These are phyloP conservation scores for Cryptotis parvus DNA, from an alignment of 2,113 vertebrate genomes.

Conservation along the genomic window DNA sequence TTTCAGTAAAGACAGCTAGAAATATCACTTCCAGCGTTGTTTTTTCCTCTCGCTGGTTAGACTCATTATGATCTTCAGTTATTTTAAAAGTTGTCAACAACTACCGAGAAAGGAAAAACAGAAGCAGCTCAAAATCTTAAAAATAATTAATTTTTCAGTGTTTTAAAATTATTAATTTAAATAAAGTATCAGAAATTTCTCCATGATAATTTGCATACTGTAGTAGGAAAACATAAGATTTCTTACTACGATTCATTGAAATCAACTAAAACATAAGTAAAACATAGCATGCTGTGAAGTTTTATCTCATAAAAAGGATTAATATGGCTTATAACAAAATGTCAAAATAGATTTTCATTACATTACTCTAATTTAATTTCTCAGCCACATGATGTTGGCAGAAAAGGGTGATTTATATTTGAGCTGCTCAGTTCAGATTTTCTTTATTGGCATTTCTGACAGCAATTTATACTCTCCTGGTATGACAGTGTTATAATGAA, in stretches of 20 bases:
- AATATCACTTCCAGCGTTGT: constrained; percentile 16
- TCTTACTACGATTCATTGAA: constrained; percentile 60
- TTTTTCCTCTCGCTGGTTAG: not conserved
- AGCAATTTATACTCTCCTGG: not conserved
- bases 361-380: constrained; percentile 73
- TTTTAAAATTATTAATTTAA: not conserved
- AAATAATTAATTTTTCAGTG: not conserved
- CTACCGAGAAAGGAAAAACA: not conserved
- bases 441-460: constrained; percentile 33
- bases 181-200: constrained; percentile 51
- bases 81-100: not conserved
- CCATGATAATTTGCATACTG: constrained; percentile 31
- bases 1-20: constrained; percentile 1
- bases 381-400: constrained; percentile 41
- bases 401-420: constrained; percentile 62
- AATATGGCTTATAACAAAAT: constrained; percentile 75
- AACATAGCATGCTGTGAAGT: constrained; percentile 65
- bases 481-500: constrained; percentile 14
- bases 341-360: constrained; percentile 75
- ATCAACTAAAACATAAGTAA: constrained; percentile 61
- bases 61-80: constrained; percentile 38
- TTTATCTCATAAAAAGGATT: constrained; percentile 77
- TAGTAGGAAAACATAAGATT: constrained; percentile 26
- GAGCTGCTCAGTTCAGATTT: constrained; percentile 38
- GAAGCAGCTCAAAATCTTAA: not conserved